phyloP scores from a whole-genome alignment of 2,797 vertebrate genomes.

The Galago senegalensis region DNA sequence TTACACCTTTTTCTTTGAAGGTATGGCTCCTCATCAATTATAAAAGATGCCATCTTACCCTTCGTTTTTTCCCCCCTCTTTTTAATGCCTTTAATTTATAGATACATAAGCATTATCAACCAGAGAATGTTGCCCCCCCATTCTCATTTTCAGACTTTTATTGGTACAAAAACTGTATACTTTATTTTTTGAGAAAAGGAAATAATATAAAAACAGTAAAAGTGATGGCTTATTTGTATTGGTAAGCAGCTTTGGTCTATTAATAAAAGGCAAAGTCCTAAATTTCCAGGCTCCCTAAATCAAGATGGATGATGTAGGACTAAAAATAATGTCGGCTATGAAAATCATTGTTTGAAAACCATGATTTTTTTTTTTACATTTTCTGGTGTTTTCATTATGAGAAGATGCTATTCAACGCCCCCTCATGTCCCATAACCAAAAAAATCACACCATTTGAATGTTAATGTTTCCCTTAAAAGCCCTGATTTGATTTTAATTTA shows the following conservation, averaged over 20 bases:
- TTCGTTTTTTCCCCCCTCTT: background rate
- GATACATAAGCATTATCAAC: conserved; percentile 26
- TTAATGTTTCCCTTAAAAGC: conserved; percentile 55
- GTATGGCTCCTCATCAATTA: background rate
- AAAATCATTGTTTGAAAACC: conserved; percentile 49
- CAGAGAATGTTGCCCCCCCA: conserved; percentile 10
- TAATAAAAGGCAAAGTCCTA: conserved; percentile 25
- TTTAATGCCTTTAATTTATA: conserved; percentile 53
- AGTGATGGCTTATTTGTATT: conserved; percentile 8
- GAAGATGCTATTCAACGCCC: conserved; percentile 50
- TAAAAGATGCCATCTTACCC: conserved; percentile 10
- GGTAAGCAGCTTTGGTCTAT: conserved; percentile 30
- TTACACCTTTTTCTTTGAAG: conserved; percentile 55
- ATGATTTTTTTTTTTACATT: background rate
- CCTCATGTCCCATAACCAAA: background rate
- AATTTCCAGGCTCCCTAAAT: conserved; percentile 55
- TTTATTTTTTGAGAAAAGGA: conserved; percentile 50
- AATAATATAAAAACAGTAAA: conserved; percentile 37
- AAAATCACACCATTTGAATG: background rate
- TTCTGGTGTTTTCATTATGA: conserved; percentile 49
- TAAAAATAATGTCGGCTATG: conserved; percentile 18
- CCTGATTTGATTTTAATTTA: conserved; percentile 63
- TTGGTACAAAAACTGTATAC: conserved; percentile 4
- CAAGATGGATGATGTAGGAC: conserved; percentile 15
- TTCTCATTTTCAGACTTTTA: conserved; percentile 68